Evolutionary conservation across 2,113 vertebrate species (phyloP).

Genomic region (Hepsetus odoe): DNA sequence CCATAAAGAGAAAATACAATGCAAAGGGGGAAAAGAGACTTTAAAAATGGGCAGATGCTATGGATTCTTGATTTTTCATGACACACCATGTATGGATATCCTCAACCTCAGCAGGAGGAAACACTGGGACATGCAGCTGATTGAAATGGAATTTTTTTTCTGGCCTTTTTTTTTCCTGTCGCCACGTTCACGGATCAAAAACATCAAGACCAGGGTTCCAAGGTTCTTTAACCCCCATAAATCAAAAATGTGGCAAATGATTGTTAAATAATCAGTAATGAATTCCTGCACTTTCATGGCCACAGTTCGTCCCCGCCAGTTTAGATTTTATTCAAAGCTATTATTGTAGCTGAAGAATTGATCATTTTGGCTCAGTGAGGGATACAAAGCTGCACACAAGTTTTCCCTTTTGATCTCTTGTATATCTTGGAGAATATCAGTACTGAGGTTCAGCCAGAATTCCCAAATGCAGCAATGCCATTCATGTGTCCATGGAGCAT

Average conservation of each 20-base stretch:
- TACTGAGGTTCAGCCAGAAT: conserved; percentile 22
- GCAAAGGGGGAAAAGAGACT: background rate
- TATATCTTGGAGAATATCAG: conserved; percentile 50
- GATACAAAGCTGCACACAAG: conserved; percentile 58
- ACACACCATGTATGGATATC: conserved; percentile 30
- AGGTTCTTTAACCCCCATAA: conserved; percentile 21
- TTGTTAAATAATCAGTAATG: conserved; percentile 40
- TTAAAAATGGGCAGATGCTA: background rate
- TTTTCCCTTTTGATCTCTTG: conserved; percentile 60
- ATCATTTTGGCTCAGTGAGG: conserved; percentile 42
- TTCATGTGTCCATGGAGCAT: background rate
- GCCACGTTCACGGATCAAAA: conserved; percentile 3
- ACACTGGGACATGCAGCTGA: conserved; percentile 1
- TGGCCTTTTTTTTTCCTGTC: background rate
- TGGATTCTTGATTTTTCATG: conserved; percentile 4
- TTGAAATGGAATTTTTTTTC: conserved; percentile 11
- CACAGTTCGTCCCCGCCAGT: conserved; percentile 30
- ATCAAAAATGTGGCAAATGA: conserved; percentile 36
- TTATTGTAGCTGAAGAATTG: conserved; percentile 14
- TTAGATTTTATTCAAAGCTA: conserved; percentile 18
- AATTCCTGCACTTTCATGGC: conserved; percentile 28
- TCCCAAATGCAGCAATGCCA: conserved; percentile 55
- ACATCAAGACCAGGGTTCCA: background rate
- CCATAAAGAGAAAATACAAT: background rate
- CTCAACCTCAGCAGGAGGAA: background rate